These are phyloP conservation scores for Malachius bipustulatus DNA, from an alignment of 2,888 invertebrate genomes.

Conservation along the genomic window DNA sequence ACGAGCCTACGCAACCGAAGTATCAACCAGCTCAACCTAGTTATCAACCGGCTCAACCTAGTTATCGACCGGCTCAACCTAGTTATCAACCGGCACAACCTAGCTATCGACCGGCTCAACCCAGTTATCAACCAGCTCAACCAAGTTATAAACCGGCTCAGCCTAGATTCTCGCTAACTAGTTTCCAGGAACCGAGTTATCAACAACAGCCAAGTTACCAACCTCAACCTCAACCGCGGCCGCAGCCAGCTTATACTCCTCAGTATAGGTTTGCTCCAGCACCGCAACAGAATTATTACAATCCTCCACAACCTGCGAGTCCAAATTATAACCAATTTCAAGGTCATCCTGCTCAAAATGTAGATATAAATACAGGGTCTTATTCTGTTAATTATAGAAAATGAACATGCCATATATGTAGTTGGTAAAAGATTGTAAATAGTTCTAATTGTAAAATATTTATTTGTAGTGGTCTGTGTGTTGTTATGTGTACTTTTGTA, in stretches of 20 bases:
- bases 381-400: neutral
- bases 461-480: too few species aligned
- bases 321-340: conserved; percentile 25
- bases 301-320: conserved; percentile 23
- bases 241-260: conserved; percentile 11
- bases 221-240: conserved; percentile 17
- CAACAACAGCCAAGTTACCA: conserved; percentile 31
- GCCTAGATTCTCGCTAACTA: conserved; percentile 16
- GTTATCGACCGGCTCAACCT: conserved; percentile 22
- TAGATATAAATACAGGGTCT: conserved; percentile 62
- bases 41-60: conserved; percentile 22
- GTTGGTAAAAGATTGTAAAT: too few species aligned
- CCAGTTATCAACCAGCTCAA: conserved; percentile 18
- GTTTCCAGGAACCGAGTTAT: conserved; percentile 23
- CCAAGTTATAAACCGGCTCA: conserved; percentile 17
- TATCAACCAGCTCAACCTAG: conserved; percentile 27
- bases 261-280: conserved; percentile 12
- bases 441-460: too few species aligned
- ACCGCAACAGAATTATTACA: conserved; percentile 20
- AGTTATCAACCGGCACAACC: conserved; percentile 12
- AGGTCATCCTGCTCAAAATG: conserved; percentile 61
- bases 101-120: conserved; percentile 7
- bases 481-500: too few species aligned
- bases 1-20: conserved; percentile 26
- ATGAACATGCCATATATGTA: too few species aligned